Percentiles rank a stretch among this genome's conserved stretches.
Evolutionary conservation across 2,113 vertebrate species (phyloP).

Genomic region (Diadophis punctatus): DNA sequence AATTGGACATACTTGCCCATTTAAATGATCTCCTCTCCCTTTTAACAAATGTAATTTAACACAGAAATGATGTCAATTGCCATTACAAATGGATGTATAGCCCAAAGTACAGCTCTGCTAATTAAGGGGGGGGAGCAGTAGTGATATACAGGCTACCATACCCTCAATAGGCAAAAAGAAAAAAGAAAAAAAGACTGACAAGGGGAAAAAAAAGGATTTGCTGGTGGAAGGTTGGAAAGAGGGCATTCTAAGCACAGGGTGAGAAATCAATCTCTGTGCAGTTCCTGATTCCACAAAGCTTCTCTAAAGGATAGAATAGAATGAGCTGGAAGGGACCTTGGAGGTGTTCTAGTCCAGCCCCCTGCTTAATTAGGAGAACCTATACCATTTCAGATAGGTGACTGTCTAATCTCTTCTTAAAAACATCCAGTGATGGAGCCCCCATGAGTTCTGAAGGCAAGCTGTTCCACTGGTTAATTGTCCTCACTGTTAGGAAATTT

Average conservation of each 20-base stretch:
- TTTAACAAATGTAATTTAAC: slow-evolving; percentile 96
- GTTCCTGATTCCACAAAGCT: not conserved
- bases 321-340: too few relatives aligned
- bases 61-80: slow-evolving; percentile 78
- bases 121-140: slow-evolving; percentile 1
- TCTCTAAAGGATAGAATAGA: not conserved
- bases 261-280: not conserved
- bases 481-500: too few relatives aligned
- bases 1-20: slow-evolving; percentile 86
- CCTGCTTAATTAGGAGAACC: too few relatives aligned
- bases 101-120: slow-evolving; percentile 51
- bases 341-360: too few relatives aligned
- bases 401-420: too few relatives aligned
- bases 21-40: slow-evolving; percentile 84
- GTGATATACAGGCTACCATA: not conserved
- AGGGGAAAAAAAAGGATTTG: not conserved
- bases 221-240: not conserved
- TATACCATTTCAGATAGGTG: too few relatives aligned
- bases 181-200: not conserved
- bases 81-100: slow-evolving; percentile 57
- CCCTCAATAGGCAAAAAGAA: not conserved
- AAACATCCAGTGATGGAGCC: too few relatives aligned
- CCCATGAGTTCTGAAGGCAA: too few relatives aligned
- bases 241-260: not conserved
- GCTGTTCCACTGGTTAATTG: too few relatives aligned